A percentile compares a stretch with the other conserved stretches of the same genome.
Evolutionary conservation across 1,140 invertebrate genomes (phyloP).

Genomic region (Lutraria rhynchaena): DNA sequence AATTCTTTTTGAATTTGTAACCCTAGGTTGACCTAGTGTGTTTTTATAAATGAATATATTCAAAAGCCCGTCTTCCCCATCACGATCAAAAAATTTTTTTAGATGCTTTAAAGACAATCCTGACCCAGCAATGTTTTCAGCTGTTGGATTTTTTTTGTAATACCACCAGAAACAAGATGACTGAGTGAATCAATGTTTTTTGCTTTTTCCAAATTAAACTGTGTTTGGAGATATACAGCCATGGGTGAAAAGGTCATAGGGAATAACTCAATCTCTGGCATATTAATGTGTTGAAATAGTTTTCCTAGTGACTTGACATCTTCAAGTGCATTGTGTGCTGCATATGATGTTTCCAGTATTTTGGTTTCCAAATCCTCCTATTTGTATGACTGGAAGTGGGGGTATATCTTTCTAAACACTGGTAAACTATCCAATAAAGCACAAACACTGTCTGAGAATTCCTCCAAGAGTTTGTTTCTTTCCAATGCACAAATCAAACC

Average conservation of each 20-base stretch:
- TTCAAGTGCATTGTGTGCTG: not conserved
- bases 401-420: not conserved
- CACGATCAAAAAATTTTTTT: not conserved
- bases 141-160: not conserved
- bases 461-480: not conserved
- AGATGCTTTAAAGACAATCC: not conserved
- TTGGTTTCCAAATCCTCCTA: not conserved
- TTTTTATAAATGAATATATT: not conserved
- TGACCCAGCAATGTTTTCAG: slow-evolving; percentile 6
- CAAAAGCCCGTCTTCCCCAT: not conserved
- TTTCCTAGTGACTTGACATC: not conserved
- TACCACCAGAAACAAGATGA: not conserved
- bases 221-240: too few species aligned
- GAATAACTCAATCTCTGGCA: too few species aligned
- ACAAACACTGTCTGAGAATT: not conserved
- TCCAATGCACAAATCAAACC: not conserved
- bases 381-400: not conserved
- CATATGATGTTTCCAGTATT: not conserved
- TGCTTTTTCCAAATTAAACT: not conserved
- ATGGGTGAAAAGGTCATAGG: too few species aligned
- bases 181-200: not conserved
- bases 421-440: not conserved
- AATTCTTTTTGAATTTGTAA: slow-evolving; percentile 2
- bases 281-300: not conserved
- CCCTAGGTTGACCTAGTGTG: slow-evolving; percentile 8